Percentiles rank a stretch among this genome's conserved stretches.
phyloP scores from a whole-genome alignment of 2,888 invertebrate species.

The Lucinisca nassula region DNA sequence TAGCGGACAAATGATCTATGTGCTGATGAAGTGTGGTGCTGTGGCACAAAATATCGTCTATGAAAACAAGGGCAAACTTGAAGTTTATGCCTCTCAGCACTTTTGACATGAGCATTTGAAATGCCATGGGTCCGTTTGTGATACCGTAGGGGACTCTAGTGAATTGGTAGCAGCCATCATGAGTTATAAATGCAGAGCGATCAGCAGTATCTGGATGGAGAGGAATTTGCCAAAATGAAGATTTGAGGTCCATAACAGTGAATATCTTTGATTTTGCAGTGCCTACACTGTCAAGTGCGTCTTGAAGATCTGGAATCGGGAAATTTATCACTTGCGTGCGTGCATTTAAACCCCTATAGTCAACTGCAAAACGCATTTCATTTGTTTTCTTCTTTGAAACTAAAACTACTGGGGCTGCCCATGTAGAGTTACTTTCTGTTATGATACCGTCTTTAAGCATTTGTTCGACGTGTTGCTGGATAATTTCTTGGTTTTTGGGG shows the following conservation, averaged over 20 bases:
- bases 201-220: slow-evolving; percentile 35
- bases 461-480: slow-evolving; percentile 33
- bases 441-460: slow-evolving; percentile 44
- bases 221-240: slow-evolving; percentile 56
- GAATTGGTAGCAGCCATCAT: slow-evolving; percentile 57
- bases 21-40: slow-evolving; percentile 57
- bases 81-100: slow-evolving; percentile 60
- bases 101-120: slow-evolving; percentile 51
- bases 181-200: slow-evolving; percentile 59
- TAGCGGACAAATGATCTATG: slow-evolving; percentile 36
- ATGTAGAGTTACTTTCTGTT: slow-evolving; percentile 28
- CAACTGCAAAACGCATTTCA: slow-evolving; percentile 37
- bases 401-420: slow-evolving; percentile 40
- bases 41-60: slow-evolving; percentile 68
- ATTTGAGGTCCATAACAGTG: slow-evolving; percentile 33
- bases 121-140: slow-evolving; percentile 52
- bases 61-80: slow-evolving; percentile 62
- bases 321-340: slow-evolving; percentile 18
- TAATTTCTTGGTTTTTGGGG: slow-evolving; percentile 1
- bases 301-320: slow-evolving; percentile 29
- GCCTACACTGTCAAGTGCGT: slow-evolving; percentile 27
- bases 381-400: slow-evolving; percentile 18
- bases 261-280: slow-evolving; percentile 22
- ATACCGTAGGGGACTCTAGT: slow-evolving; percentile 65
- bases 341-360: slow-evolving; percentile 20